Evolutionary conservation across 1,140 invertebrate genomes (phyloP).

Genomic region (Pseudobourletiella spinata): DNA sequence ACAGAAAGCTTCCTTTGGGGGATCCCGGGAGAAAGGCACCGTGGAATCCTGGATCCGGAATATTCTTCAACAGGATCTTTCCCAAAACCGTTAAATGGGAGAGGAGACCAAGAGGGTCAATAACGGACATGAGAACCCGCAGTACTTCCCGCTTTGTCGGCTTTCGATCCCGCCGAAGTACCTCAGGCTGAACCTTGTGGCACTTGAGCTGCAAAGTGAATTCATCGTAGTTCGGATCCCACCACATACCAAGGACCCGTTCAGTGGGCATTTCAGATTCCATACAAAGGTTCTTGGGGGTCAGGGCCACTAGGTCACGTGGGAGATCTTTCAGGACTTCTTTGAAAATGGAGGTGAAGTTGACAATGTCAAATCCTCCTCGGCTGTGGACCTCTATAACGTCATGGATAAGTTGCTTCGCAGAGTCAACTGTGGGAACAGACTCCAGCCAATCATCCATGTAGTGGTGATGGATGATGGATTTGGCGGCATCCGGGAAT

Average conservation of each 20-base stretch:
- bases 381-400: background rate
- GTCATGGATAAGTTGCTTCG: background rate
- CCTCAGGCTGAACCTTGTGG: background rate
- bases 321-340: background rate
- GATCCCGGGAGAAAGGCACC: conserved; percentile 12
- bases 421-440: background rate
- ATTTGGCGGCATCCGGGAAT: conserved; percentile 8
- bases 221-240: no score
- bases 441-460: conserved; percentile 13
- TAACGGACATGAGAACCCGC: conserved; percentile 2
- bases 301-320: background rate
- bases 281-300: background rate
- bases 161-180: background rate
- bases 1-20: background rate
- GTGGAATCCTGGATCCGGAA: conserved; percentile 14
- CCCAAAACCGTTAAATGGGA: conserved; percentile 14
- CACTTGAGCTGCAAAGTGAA: background rate
- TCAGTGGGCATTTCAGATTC: background rate
- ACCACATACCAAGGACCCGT: conserved; percentile 12
- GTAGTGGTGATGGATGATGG: conserved; percentile 15
- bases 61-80: conserved; percentile 25
- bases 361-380: background rate
- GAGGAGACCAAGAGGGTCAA: conserved; percentile 22
- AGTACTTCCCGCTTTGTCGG: conserved; percentile 21
- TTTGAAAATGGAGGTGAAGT: background rate